Evolutionary conservation across 2,888 invertebrate genomes (phyloP), one percentile per base, ranked within the genome.

Genomic region (Caenorhabditis sulstoni): DNA sequence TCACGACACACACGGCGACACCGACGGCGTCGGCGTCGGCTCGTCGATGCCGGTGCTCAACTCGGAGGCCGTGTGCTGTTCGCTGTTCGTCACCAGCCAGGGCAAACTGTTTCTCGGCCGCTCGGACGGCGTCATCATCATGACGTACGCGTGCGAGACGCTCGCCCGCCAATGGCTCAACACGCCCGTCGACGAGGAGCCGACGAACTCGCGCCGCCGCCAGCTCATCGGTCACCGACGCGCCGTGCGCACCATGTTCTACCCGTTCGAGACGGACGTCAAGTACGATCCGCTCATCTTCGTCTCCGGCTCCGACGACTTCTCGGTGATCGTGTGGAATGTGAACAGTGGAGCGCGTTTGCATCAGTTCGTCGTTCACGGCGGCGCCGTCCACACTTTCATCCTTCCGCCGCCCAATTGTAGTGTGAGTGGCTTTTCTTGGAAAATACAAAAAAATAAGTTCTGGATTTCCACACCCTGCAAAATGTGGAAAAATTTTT

Each of bases 291-390:
- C 90, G 4, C 87, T 90, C 58, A 89, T 91, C 66, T 86, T 89
- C 16, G 73, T 89, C 20, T 87, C 87, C 0, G 99, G 99, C 0
- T 97, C 97, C 0, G 95, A 96, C 12, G 99, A 99, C 92, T 99
- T 99, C 92, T 96, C 97, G 0, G 96, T 97, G 3, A 81, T 87
- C 18, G 81, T 88, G 18, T 89, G 89, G 89, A 89, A 90, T 74
- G 84, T 89, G 22, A 86, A 84, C 39, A 88, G 81, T 14, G 89
- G 82, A n/a, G 22, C 58, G 2, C 67, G 97, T 45, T 92, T 99
- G 66, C 96, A 98, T 90, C 93, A 96, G 4, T 99, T 98, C 92
- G 96, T 96, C 89, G 97, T 97, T 0, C 98, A 99, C 91, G 98
- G 97, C 0, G 99, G 98, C 0, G 97, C 97, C 92, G 95, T 99